phyloP scores from a whole-genome alignment of 2,888 invertebrate species.

The Caenorhabditis sp. region DNA sequence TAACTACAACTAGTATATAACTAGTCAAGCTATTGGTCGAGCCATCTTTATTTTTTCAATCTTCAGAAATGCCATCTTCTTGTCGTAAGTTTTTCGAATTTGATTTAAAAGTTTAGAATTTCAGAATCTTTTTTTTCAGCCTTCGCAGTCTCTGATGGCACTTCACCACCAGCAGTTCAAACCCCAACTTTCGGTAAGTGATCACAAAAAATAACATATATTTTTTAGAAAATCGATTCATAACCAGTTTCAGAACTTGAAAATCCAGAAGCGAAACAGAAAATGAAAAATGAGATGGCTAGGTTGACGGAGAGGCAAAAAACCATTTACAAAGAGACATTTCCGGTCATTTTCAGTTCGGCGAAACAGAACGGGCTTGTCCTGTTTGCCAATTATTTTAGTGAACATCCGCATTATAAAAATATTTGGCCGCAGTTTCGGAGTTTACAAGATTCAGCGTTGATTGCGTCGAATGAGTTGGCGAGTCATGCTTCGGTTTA shows the following conservation, averaged over 20 bases:
- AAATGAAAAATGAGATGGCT: slow-evolving; percentile 35
- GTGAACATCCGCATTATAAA: slow-evolving; percentile 62
- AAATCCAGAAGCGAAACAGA: slow-evolving; percentile 30
- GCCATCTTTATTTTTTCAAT: too few species aligned
- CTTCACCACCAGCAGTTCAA: background rate
- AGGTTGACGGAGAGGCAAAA: slow-evolving; percentile 26
- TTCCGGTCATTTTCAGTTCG: slow-evolving; percentile 32
- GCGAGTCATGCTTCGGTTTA: slow-evolving; percentile 59
- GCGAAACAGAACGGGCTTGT: slow-evolving; percentile 39
- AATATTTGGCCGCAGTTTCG: slow-evolving; percentile 64
- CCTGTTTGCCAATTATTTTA: slow-evolving; percentile 53
- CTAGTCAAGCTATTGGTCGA: too few species aligned
- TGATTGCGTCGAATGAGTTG: slow-evolving; percentile 56
- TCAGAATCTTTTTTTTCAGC: background rate
- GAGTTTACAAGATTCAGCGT: slow-evolving; percentile 54
- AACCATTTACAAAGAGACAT: slow-evolving; percentile 36
- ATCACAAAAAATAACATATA: too few species aligned
- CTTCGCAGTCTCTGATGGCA: too few species aligned
- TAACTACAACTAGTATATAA: too few species aligned
- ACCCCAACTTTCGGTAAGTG: background rate
- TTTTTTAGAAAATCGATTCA: too few species aligned
- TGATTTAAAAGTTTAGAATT: background rate
- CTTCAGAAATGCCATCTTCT: background rate
- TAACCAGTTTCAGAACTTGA: slow-evolving; percentile 33
- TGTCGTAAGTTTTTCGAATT: background rate